These are phyloP conservation scores for Haemorhous mexicanus DNA, from an alignment of 2,113 vertebrate genomes.

Conservation along the genomic window DNA sequence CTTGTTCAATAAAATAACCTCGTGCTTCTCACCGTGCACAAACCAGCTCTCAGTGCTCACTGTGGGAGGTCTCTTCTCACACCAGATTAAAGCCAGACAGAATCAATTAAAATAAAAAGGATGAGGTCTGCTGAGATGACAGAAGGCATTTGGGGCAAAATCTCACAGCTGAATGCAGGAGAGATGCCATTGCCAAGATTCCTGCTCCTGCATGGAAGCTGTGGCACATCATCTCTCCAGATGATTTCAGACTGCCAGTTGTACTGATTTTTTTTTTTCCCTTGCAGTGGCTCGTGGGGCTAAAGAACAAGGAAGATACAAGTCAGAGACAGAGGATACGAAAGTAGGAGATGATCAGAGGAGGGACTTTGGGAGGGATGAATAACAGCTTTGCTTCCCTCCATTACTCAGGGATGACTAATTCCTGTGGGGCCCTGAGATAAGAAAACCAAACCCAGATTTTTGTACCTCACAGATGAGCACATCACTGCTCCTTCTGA, in stretches of 20 bases:
- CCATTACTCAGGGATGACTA: neutral
- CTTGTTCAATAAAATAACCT: neutral
- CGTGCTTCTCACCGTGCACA: neutral
- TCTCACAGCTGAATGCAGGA: neutral
- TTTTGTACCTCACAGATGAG: neutral
- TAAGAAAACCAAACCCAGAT: neutral
- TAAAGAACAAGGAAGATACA: neutral
- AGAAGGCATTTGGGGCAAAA: slow-evolving; percentile 16
- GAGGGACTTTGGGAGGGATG: neutral
- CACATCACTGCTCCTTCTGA: neutral
- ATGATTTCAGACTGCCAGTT: neutral
- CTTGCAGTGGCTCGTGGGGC: neutral
- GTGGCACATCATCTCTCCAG: neutral
- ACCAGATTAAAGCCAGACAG: slow-evolving; percentile 61
- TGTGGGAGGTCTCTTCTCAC: slow-evolving; percentile 57
- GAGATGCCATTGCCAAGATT: neutral
- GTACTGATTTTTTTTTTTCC: neutral
- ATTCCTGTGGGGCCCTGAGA: neutral
- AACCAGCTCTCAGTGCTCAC: neutral
- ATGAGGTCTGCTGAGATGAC: slow-evolving; percentile 41
- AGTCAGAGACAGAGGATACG: neutral
- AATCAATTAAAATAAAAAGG: slow-evolving; percentile 68
- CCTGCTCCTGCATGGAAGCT: neutral
- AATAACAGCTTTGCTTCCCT: neutral
- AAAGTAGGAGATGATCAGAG: neutral